These are phyloP conservation scores for Meandrusa payeni DNA, from an alignment of 2,888 invertebrate genomes.

Conservation along the genomic window DNA sequence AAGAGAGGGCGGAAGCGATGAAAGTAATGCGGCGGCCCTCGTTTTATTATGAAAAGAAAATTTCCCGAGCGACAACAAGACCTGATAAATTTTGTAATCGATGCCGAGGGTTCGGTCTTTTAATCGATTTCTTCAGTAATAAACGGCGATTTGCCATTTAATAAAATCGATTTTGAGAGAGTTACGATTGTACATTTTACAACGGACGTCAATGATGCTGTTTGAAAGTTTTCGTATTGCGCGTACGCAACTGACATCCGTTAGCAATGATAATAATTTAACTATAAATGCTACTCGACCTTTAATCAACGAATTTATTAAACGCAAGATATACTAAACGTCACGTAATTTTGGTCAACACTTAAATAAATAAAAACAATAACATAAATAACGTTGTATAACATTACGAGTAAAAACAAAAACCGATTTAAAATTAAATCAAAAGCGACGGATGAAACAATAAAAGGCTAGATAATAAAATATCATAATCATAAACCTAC, in stretches of 20 bases:
- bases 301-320: slow-evolving; percentile 1
- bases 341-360: no score
- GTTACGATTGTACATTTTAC: not conserved
- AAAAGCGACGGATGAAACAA: no score
- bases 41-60: slow-evolving; percentile 17
- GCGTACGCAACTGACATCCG: not conserved
- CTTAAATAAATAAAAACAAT: no score
- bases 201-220: slow-evolving; percentile 2
- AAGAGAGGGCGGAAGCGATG: slow-evolving; percentile 18
- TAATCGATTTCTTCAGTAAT: slow-evolving; percentile 14
- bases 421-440: no score
- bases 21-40: slow-evolving; percentile 10
- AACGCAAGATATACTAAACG: no score
- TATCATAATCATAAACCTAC: no score
- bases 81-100: slow-evolving; percentile 7
- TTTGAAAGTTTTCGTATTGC: slow-evolving; percentile 2
- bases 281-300: not conserved
- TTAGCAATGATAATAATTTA: not conserved
- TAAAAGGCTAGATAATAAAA: no score
- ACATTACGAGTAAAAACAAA: no score
- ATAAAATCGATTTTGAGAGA: slow-evolving; percentile 7
- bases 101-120: slow-evolving; percentile 9
- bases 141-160: slow-evolving; percentile 4
- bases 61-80: slow-evolving; percentile 15
- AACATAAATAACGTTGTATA: no score